phyloP scores from a whole-genome alignment of 2,888 invertebrate genomes.

The Tachina lurida region DNA sequence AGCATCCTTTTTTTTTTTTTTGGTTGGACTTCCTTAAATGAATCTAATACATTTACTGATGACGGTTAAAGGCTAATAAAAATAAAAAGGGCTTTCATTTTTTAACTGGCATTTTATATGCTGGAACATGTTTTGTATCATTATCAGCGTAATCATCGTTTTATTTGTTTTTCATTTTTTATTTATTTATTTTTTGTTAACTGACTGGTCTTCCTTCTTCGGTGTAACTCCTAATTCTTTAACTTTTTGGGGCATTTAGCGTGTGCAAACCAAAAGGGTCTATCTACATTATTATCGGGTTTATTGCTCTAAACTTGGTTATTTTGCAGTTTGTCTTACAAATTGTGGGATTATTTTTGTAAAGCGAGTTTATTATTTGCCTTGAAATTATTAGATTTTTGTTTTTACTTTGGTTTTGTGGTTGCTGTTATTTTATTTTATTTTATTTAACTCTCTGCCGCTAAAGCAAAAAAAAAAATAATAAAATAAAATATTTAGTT shows the following conservation, averaged over 20 bases:
- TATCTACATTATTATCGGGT: conserved; percentile 10
- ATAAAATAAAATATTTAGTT: conserved; percentile 72
- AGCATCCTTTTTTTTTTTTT: conserved; percentile 44
- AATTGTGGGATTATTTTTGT: conserved; percentile 74
- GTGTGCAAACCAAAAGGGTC: conserved; percentile 38
- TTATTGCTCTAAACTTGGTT: conserved; percentile 61
- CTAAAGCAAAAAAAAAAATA: conserved; percentile 46
- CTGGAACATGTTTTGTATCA: conserved; percentile 70
- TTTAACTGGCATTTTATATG: conserved; percentile 45
- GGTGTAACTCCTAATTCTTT: background rate
- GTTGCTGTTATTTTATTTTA: conserved; percentile 41
- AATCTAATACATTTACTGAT: conserved; percentile 53
- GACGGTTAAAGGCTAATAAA: conserved; percentile 71
- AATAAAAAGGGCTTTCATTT: conserved; percentile 42
- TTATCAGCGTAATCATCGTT: conserved; percentile 75
- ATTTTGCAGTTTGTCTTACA: conserved; percentile 69
- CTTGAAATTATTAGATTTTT: conserved; percentile 76
- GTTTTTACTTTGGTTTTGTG: conserved; percentile 46
- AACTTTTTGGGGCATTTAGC: background rate
- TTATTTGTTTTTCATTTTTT: conserved; percentile 62
- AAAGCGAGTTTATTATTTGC: conserved; percentile 80
- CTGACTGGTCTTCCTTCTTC: conserved; percentile 38
- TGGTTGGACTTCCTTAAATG: conserved; percentile 9
- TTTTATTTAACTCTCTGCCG: conserved; percentile 47
- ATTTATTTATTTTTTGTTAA: conserved; percentile 21